These are phyloP conservation scores for Elmis aenea DNA, from an alignment of 2,888 invertebrate genomes.

Conservation along the genomic window DNA sequence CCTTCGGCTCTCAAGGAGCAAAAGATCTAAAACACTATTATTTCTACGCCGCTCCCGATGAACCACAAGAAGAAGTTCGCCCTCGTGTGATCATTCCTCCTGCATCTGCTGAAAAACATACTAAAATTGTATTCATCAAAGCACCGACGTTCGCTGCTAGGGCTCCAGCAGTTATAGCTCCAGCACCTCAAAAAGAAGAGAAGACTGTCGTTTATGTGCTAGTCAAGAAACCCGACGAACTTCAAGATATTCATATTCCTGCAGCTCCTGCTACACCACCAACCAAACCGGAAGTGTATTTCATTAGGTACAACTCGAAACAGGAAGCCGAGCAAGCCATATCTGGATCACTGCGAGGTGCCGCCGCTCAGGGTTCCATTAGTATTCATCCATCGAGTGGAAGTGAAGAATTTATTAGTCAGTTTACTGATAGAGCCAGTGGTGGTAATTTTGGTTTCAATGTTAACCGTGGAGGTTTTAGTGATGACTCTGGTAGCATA, in stretches of 20 bases:
- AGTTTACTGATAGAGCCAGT: not conserved
- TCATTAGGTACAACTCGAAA: conserved; percentile 68
- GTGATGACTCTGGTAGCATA: not conserved
- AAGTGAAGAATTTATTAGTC: not conserved
- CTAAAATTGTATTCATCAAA: conserved; percentile 49
- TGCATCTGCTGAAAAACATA: conserved; percentile 40
- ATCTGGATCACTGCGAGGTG: conserved; percentile 11
- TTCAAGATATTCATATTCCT: conserved; percentile 71
- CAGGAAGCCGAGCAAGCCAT: conserved; percentile 28
- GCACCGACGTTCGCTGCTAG: conserved; percentile 35
- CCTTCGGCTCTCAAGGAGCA: not conserved
- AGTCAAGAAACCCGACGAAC: conserved; percentile 63
- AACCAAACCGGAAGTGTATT: conserved; percentile 84
- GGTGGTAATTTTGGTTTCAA: not conserved
- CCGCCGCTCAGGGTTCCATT: not conserved
- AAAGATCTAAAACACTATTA: conserved; percentile 37
- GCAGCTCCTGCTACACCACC: conserved; percentile 71
- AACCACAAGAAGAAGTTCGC: conserved; percentile 28
- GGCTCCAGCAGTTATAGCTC: conserved; percentile 32
- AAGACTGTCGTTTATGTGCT: conserved; percentile 43
- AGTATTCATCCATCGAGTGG: not conserved
- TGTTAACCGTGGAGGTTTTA: not conserved
- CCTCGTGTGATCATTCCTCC: conserved; percentile 27
- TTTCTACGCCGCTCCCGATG: conserved; percentile 40
- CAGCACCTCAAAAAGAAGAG: conserved; percentile 33